These are phyloP conservation scores for Eretmodus cyanostictus DNA, from an alignment of 2,113 vertebrate species.

Conservation along the genomic window DNA sequence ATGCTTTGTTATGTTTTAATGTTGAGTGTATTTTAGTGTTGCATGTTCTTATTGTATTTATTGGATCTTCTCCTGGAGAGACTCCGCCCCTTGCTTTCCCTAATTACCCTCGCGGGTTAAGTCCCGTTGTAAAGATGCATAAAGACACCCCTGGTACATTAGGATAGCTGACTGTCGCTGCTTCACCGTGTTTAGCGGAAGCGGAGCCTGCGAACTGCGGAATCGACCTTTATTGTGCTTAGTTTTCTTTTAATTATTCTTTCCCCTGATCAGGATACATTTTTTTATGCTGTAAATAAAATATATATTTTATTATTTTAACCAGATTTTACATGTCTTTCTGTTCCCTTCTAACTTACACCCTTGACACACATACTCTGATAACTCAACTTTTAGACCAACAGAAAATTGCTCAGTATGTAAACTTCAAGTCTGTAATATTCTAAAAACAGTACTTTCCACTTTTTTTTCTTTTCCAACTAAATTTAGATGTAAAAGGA, in stretches of 20 bases:
- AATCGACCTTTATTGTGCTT: not conserved
- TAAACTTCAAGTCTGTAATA: not conserved
- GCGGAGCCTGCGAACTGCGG: accelerated
- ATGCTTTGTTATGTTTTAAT: not conserved
- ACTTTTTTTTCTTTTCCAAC: not conserved
- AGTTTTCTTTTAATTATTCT: not conserved
- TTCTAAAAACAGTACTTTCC: not conserved
- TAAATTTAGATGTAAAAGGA: not conserved
- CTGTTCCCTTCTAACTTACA: not conserved
- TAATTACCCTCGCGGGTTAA: accelerated
- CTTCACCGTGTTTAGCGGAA: not conserved
- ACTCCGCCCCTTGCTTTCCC: not conserved
- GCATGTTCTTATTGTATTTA: not conserved
- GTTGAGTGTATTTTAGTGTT: not conserved
- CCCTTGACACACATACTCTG: accelerated
- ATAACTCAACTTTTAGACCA: not conserved
- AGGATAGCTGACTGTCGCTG: not conserved
- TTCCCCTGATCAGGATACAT: accelerated
- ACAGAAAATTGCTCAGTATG: not conserved
- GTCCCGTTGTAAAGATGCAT: not conserved
- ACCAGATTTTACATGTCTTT: not conserved
- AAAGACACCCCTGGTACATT: not conserved
- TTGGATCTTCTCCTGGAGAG: not conserved
- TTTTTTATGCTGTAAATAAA: not conserved
- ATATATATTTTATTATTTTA: not conserved